Conservation (phyloP, 2,113 vertebrate species). For the Clarias macrocephalus region DNA sequence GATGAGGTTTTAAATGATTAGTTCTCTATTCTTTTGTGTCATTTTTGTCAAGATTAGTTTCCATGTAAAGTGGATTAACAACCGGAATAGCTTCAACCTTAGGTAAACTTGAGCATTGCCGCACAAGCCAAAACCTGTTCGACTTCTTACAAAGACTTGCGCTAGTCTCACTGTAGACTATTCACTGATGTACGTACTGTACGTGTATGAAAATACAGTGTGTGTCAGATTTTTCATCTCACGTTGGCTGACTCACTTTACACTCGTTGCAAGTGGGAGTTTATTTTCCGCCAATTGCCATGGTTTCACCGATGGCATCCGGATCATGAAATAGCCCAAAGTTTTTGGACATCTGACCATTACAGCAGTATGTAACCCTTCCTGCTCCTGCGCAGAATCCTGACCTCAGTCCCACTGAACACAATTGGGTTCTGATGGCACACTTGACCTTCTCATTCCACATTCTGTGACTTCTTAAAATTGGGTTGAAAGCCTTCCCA, state of each 20-base stretch:
- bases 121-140: not conserved
- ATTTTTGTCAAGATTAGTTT: not conserved
- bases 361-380: not conserved
- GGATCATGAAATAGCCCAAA: not conserved
- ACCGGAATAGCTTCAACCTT: not conserved
- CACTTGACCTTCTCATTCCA: not conserved
- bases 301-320: not conserved
- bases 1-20: not conserved
- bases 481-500: not conserved
- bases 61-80: not conserved
- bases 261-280: not conserved
- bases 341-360: not conserved
- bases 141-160: not conserved
- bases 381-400: not conserved
- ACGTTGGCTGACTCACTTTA: not conserved
- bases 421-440: not conserved
- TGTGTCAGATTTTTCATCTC: not conserved
- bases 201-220: not conserved
- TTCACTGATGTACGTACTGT: not conserved
- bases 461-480: too few species aligned
- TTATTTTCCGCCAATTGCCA: not conserved
- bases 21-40: not conserved
- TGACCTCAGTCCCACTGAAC: not conserved
- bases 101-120: not conserved
- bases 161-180: not conserved